Conservation (phyloP, 2,797 vertebrate genomes). For the Parauchenoglanis punctatus region DNA sequence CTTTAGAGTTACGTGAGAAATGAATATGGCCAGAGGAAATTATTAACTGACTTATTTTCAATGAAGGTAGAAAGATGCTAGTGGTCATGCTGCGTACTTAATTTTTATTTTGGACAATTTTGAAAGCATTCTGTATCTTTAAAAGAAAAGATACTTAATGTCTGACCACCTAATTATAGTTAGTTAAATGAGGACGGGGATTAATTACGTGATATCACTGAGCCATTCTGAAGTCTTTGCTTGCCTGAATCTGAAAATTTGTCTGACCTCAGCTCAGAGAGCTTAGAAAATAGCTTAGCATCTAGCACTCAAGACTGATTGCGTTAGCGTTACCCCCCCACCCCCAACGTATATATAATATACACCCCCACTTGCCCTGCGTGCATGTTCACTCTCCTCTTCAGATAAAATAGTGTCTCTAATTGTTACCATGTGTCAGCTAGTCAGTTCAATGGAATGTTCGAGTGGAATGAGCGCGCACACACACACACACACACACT, state of each 20-base stretch:
- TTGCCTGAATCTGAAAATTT: background rate
- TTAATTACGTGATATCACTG: background rate
- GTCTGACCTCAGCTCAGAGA: background rate
- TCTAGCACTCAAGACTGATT: background rate
- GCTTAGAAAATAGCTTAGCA: background rate
- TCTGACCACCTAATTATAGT: background rate
- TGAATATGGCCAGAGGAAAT: background rate
- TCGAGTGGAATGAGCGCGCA: conserved; percentile 53
- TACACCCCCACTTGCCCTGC: conserved; percentile 20
- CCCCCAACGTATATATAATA: background rate
- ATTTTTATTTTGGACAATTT: background rate
- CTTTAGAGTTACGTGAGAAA: background rate
- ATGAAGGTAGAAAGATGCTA: background rate
- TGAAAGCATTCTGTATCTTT: background rate
- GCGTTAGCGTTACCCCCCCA: background rate
- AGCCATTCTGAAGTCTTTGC: background rate
- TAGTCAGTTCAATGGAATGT: conserved; percentile 76
- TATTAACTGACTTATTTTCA: background rate
- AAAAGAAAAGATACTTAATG: background rate
- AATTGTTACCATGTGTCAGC: conserved; percentile 77
- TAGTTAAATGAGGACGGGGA: background rate
- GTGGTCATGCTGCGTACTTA: background rate
- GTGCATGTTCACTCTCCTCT: conserved; percentile 39
- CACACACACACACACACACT: conserved; percentile 34
- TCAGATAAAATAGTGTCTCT: conserved; percentile 58